Conservation (phyloP, 2,113 vertebrate genomes). For the Todiramphus chloris region DNA sequence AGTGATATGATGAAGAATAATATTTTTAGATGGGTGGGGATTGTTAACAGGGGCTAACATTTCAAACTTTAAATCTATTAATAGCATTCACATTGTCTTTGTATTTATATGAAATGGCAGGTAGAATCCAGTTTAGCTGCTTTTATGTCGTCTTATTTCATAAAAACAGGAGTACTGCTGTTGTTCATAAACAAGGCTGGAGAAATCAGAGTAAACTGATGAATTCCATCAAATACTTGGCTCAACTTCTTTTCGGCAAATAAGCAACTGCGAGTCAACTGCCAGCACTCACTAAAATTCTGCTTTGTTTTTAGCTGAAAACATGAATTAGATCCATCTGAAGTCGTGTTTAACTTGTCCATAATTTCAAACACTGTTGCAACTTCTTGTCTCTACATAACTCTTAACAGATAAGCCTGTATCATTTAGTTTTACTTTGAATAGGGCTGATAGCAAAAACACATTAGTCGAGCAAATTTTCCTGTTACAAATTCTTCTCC, state of each 20-base stretch:
- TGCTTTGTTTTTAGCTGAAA: neutral
- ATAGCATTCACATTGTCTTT: neutral
- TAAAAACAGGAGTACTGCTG: constrained; percentile 38
- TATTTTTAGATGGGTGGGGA: neutral
- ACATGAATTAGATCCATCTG: neutral
- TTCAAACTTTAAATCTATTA: constrained; percentile 2
- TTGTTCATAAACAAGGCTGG: neutral
- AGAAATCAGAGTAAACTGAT: neutral
- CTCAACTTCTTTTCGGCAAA: neutral
- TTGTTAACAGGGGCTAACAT: neutral
- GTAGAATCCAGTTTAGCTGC: constrained; percentile 34
- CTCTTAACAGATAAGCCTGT: neutral
- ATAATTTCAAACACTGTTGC: neutral
- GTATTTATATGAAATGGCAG: constrained; percentile 41
- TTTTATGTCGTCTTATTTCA: constrained; percentile 43
- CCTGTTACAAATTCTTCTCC: neutral
- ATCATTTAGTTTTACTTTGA: neutral
- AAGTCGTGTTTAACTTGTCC: neutral
- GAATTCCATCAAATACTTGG: neutral
- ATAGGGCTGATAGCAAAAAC: neutral
- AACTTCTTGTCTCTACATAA: neutral
- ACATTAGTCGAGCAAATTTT: neutral
- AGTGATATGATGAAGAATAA: neutral
- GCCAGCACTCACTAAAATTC: neutral
- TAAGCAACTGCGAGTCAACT: neutral